Evolutionary conservation across 1,140 invertebrate species (phyloP).

Genomic region (Apis dorsata): DNA sequence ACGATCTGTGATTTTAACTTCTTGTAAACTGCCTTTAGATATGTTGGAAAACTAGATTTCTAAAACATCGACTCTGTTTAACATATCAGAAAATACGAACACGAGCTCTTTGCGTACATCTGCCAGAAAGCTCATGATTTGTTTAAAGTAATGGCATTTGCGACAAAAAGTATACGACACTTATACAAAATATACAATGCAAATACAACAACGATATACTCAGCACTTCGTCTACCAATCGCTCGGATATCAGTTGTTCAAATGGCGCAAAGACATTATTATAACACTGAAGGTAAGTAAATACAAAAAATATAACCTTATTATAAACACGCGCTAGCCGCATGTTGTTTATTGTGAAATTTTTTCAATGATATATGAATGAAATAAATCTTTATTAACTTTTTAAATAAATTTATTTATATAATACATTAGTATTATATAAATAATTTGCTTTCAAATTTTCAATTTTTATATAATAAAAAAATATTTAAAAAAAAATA

Average conservation of each 20-base stretch:
- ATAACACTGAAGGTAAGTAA: conserved; percentile 66
- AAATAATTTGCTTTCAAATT: not conserved
- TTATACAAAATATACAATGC: conserved; percentile 72
- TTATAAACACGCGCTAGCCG: not conserved
- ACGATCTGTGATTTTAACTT: not conserved
- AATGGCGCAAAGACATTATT: conserved; percentile 61
- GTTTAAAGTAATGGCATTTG: conserved; percentile 71
- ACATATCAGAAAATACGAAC: conserved; percentile 1
- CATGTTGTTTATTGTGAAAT: not conserved
- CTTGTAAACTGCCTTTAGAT: conserved; percentile 23
- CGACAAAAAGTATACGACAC: conserved; percentile 66
- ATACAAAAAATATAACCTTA: conserved; percentile 57
- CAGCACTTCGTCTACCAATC: conserved; percentile 57
- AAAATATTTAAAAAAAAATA: not conserved
- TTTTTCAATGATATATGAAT: not conserved
- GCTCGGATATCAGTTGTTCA: conserved; percentile 57
- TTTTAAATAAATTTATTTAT: too few relatives aligned
- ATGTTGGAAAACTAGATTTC: conserved; percentile 14
- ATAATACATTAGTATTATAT: not conserved
- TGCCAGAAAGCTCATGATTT: conserved; percentile 47
- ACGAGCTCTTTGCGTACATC: conserved; percentile 19
- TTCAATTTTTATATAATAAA: not conserved
- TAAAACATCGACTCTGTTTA: conserved; percentile 16
- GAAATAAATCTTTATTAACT: not conserved
- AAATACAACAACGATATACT: conserved; percentile 58